Evolutionary conservation across 2,888 invertebrate genomes (phyloP).

Genomic region (Drosophila subsilvestris): DNA sequence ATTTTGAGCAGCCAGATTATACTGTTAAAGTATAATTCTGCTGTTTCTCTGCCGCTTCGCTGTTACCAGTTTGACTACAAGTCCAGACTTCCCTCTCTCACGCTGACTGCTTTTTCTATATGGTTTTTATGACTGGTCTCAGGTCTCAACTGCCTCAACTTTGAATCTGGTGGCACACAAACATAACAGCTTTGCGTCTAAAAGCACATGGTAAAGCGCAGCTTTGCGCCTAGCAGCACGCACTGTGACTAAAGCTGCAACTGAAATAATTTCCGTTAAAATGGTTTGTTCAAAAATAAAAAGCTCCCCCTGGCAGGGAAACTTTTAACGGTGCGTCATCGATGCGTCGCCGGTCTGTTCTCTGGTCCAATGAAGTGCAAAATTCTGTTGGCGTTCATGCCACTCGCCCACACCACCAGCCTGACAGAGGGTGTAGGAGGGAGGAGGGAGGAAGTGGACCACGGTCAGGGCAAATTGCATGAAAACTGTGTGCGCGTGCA

Average conservation of each 20-base stretch:
- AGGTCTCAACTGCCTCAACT: not conserved
- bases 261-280: conserved; percentile 21
- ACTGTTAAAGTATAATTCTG: too few relatives aligned
- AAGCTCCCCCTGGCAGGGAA: too few relatives aligned
- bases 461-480: conserved; percentile 65
- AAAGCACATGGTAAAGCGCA: not conserved
- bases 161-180: not conserved
- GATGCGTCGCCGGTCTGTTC: conserved; percentile 10
- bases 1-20: too few relatives aligned
- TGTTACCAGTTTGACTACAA: too few relatives aligned
- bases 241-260: conserved; percentile 19
- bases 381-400: conserved; percentile 1
- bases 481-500: conserved; percentile 60
- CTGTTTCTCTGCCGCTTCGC: too few relatives aligned
- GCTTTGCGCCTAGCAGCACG: conserved; percentile 8
- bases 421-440: not conserved
- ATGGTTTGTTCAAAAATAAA: too few relatives aligned
- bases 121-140: not conserved
- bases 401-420: not conserved
- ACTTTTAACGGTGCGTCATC: conserved; percentile 13
- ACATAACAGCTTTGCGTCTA: not conserved
- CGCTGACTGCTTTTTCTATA: too few relatives aligned
- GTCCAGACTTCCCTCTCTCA: too few relatives aligned
- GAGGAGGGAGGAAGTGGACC: not conserved
- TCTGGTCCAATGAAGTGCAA: conserved; percentile 37